Conservation (phyloP, 2,113 vertebrate species). For the Campylomormyrus tamandua region DNA sequence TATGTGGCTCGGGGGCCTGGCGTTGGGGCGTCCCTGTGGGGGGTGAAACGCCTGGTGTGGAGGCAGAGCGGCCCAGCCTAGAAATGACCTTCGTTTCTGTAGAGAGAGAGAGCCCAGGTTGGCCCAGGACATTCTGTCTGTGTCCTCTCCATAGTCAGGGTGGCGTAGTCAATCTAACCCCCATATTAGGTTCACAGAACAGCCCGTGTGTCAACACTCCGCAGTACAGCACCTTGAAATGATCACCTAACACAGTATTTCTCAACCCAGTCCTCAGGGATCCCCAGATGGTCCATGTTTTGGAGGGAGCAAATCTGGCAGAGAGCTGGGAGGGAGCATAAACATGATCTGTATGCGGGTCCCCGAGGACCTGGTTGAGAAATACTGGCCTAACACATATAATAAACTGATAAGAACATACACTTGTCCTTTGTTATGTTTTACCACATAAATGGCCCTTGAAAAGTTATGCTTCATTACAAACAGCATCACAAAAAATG, state of each 20-base stretch:
- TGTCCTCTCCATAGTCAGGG: not conserved
- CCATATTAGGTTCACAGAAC: not conserved
- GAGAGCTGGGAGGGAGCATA: not conserved
- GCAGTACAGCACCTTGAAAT: not conserved
- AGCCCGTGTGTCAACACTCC: not conserved
- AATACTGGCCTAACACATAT: not conserved
- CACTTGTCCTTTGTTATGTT: not conserved
- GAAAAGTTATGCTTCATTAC: not conserved
- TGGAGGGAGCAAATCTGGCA: not conserved
- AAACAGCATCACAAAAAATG: not conserved
- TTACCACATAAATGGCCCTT: not conserved
- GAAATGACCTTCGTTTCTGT: conserved; percentile 75
- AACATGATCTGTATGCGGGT: not conserved
- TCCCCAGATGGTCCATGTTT: not conserved
- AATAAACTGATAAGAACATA: not conserved
- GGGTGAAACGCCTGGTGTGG: conserved; percentile 79
- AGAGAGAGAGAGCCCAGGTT: conserved; percentile 14
- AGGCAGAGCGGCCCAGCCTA: conserved; percentile 77
- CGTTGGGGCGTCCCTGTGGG: conserved; percentile 76
- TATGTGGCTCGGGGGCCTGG: conserved; percentile 74
- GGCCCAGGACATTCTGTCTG: not conserved
- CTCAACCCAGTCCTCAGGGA: not conserved
- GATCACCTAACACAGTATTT: not conserved
- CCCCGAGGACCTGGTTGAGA: not conserved
- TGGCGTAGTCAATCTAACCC: not conserved